Evolutionary conservation across 2,113 vertebrate genomes (phyloP), one percentile per base, ranked within the genome.

Genomic region (Desmodus rotundus): DNA sequence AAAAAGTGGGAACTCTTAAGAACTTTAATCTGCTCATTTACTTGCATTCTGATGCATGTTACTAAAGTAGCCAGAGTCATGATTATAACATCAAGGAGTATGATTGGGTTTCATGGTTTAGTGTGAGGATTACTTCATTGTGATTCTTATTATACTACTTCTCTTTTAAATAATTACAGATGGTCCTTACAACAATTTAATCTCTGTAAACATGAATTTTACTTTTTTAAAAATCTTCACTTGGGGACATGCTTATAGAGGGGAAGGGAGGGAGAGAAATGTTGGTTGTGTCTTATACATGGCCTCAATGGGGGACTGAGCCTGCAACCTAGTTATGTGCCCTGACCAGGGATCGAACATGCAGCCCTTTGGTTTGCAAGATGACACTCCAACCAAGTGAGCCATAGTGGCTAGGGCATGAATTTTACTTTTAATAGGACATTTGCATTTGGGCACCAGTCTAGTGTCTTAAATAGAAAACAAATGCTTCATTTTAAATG

Each of bases 191-290:
- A 87, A 22, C 83, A 97, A 77, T 61, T 41, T 89, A 97, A 89
- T 95, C 76, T 93, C 97, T 98, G 80, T 96, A 87, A 92, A 67
- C 22, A 16, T 89, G 61, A 84, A 82, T 96, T 97, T 96, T 91
- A 45, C 67, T 63, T 31, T 28, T 61, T 61, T 3, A 31, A 31
- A 61, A 63, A 63, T 63, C 61, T 31, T 63, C 28, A 63, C 26
- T 26, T 11, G 28, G 31, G 61, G 28, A 6, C 61, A 63, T 63
- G 28, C 28, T 63, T 63, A 63, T 17, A n/a, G 63, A 67, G 16
- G 63, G 63, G 33, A 67, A 67, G 33, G 22, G 63, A 67, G 33
- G 33, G 15, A 65, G 63, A 65, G 28, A 67, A 67, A n/a, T 33
- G 17, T 63, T 2, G 13, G 28, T 63, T 63, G 28, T 3, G 12